phyloP scores from a whole-genome alignment of 1,140 invertebrate species.

The Pomacea maculata region DNA sequence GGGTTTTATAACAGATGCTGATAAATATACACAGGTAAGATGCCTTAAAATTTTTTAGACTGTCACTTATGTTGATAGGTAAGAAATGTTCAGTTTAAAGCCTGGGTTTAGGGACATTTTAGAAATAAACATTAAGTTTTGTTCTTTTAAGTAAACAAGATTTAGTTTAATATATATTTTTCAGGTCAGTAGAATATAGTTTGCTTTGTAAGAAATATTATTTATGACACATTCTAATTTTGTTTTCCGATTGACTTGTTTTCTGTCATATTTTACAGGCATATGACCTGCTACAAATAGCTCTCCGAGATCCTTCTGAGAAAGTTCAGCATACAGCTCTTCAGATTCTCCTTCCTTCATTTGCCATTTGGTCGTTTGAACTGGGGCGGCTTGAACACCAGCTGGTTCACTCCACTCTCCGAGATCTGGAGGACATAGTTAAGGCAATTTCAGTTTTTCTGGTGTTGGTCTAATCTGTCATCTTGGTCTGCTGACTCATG shows the following conservation, averaged over 20 bases:
- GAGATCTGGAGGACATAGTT: conserved; percentile 62
- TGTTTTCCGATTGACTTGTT: no score
- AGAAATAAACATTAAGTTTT: no score
- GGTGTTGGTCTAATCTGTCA: conserved; percentile 20
- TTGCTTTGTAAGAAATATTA: no score
- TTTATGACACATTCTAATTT: no score
- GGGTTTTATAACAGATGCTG: conserved; percentile 73
- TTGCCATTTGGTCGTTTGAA: conserved; percentile 74
- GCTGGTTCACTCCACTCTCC: conserved; percentile 58
- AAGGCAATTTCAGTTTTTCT: conserved; percentile 46
- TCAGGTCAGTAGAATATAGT: no score
- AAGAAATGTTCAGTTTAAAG: not conserved
- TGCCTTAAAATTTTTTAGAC: not conserved
- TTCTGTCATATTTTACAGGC: conserved; percentile 39
- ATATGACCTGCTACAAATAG: conserved; percentile 52
- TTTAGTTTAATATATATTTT: no score
- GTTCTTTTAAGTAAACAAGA: no score
- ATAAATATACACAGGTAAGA: conserved; percentile 76
- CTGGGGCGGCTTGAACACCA: conserved; percentile 67
- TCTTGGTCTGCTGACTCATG: conserved; percentile 19
- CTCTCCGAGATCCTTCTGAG: conserved; percentile 53
- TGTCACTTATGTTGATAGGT: not conserved
- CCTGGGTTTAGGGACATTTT: not conserved
- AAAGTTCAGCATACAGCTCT: conserved; percentile 64
- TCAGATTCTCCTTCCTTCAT: conserved; percentile 63